Base-by-base conservation (phyloP, 64 coral and sea anemone genomes). In the Porites australiensis region DNA sequence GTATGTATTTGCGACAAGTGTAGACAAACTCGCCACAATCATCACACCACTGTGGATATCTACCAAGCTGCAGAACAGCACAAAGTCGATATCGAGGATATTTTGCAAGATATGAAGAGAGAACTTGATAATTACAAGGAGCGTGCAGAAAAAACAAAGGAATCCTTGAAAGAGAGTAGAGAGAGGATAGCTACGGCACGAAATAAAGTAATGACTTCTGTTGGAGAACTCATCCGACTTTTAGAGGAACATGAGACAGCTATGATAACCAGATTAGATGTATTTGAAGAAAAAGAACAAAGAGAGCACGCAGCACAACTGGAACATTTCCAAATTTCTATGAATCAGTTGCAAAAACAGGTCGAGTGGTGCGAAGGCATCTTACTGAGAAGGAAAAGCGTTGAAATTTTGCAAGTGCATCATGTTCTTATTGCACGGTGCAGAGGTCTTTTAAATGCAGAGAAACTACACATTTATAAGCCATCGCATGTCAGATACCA, bases 211-310 rank as follows among this genome's bases (percentile, higher is more conserved):
- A 50, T 55, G 64, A 74, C 51, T 48, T 82, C 51, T 61, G 54
- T 58, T 66, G 88, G 82, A 90, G 77, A 23, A 48, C 18, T 90
- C 13, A 81, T 90, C 6, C 75, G 79, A 50, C 49, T 48, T 43
- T 90, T 90, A 70, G 82, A 81, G 51, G 66, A 72, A 20, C 88
- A 90, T 55, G 89, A 91, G 45, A 51, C 6, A 12, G 10, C n/a
- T 44, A 45, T 58, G 50, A 76, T 72, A 22, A 54, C 21, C 2
- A 58, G 79, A 13, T 69, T 91, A 9, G 89, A 91, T 82, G 80
- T 82, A 6, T 53, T 91, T 58, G 50, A 83, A 11, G 70, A 91
- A 83, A 68, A 50, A 74, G 50, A 83, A 8, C 16, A 74, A 44
- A 48, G 76, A 44, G 66, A 81, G 21, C 68, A 69, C 22, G 27